These are phyloP conservation scores for Tupaia tana DNA, from an alignment of 2,113 vertebrate species.

Conservation along the genomic window DNA sequence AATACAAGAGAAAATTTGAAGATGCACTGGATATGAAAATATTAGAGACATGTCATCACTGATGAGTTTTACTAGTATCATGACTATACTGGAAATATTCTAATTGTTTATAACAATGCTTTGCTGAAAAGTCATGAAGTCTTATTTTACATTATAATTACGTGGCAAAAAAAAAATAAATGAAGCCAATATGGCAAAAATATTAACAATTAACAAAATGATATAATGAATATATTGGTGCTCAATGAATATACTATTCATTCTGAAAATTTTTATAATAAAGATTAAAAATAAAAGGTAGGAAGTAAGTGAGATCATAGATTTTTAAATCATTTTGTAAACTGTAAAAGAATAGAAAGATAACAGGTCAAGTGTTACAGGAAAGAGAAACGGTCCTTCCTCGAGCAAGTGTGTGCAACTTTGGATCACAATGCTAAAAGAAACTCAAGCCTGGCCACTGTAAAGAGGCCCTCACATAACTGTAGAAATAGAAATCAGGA, in stretches of 20 bases:
- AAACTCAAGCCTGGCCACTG: background rate
- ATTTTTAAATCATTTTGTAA: constrained; percentile 15
- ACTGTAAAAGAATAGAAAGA: background rate
- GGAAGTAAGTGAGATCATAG: background rate
- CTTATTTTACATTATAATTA: background rate
- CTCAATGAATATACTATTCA: background rate
- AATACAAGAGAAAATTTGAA: background rate
- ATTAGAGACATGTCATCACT: background rate
- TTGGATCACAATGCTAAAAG: background rate
- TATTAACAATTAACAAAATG: constrained; percentile 15
- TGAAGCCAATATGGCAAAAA: background rate
- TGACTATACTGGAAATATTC: background rate
- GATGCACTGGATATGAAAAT: background rate
- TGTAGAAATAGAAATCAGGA: background rate
- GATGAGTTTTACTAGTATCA: background rate
- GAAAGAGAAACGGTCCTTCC: background rate
- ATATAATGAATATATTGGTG: background rate
- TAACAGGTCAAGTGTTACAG: background rate
- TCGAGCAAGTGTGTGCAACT: background rate
- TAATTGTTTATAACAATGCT: background rate
- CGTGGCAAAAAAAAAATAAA: background rate
- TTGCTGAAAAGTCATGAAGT: background rate
- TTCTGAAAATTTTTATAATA: background rate
- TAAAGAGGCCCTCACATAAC: background rate
- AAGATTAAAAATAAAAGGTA: background rate